These are phyloP conservation scores for Hypomecis atomaria DNA, from an alignment of 2,888 invertebrate species.

Conservation along the genomic window DNA sequence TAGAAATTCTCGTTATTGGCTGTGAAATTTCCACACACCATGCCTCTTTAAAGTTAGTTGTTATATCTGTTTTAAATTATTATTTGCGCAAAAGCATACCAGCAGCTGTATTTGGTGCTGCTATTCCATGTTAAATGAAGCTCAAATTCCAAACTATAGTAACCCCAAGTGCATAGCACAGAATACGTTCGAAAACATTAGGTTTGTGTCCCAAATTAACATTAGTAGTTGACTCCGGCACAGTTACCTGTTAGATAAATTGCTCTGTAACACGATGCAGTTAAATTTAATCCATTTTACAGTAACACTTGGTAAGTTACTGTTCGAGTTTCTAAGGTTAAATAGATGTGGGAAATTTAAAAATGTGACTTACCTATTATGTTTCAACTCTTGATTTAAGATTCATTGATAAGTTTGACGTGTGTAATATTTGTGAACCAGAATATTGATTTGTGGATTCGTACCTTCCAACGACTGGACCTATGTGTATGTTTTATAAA, in stretches of 20 bases:
- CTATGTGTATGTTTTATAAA: too few species aligned
- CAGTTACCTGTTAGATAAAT: slow-evolving; percentile 49
- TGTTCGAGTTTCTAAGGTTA: background rate
- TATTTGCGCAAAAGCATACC: too few species aligned
- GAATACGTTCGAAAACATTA: slow-evolving; percentile 30
- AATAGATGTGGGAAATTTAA: background rate
- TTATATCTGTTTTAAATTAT: background rate
- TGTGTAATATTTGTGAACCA: too few species aligned
- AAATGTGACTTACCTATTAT: too few species aligned
- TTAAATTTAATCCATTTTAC: slow-evolving; percentile 38
- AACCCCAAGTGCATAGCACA: slow-evolving; percentile 17
- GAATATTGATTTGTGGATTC: too few species aligned
- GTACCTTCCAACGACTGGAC: too few species aligned
- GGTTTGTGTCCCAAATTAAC: slow-evolving; percentile 51
- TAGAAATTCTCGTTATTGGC: too few species aligned
- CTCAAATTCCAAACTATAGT: slow-evolving; percentile 14
- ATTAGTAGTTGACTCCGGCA: slow-evolving; percentile 53
- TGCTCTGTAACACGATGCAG: slow-evolving; percentile 42
- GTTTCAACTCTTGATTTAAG: too few species aligned
- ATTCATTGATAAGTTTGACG: too few species aligned
- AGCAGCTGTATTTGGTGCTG: too few species aligned
- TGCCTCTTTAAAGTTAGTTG: background rate
- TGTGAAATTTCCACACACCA: too few species aligned
- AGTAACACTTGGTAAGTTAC: slow-evolving; percentile 10
- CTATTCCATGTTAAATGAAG: background rate